Conservation (phyloP, 1,140 invertebrate species). For the Drosophila funebris region DNA sequence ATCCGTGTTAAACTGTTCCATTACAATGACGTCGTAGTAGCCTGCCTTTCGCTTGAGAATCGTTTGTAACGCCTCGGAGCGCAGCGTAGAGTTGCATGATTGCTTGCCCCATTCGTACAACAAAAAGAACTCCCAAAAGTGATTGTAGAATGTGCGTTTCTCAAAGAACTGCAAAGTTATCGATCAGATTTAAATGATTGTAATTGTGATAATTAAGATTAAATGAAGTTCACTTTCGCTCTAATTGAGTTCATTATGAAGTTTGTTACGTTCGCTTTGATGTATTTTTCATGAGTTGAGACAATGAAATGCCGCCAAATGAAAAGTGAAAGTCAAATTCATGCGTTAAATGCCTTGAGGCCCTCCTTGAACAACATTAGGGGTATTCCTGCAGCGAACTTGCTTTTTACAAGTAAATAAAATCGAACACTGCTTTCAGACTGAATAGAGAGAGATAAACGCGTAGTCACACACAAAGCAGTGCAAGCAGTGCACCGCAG, state of each 20-base stretch:
- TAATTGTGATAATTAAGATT: neutral
- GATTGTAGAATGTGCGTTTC: slow-evolving; percentile 66
- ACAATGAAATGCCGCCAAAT: slow-evolving; percentile 4
- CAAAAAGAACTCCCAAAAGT: slow-evolving; percentile 73
- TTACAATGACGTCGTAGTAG: slow-evolving; percentile 88
- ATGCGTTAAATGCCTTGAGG: slow-evolving; percentile 11
- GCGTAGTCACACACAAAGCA: neutral
- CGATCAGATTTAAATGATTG: neutral
- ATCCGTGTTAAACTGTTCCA: slow-evolving; percentile 89
- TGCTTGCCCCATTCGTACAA: slow-evolving; percentile 72
- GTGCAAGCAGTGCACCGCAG: neutral
- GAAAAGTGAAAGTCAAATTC: slow-evolving; percentile 15
- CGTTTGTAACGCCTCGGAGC: slow-evolving; percentile 67
- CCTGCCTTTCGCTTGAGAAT: slow-evolving; percentile 69
- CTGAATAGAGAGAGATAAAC: too few relatives aligned
- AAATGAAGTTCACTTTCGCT: slow-evolving; percentile 5
- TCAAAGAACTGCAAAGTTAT: slow-evolving; percentile 62
- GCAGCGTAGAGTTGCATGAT: slow-evolving; percentile 67
- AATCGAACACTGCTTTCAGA: neutral
- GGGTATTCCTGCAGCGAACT: neutral
- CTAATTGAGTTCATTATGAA: neutral
- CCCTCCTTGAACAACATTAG: slow-evolving; percentile 2
- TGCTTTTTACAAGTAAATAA: neutral
- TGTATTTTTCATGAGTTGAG: neutral
- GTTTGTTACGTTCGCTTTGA: neutral